Conservation (phyloP, 2,113 vertebrate genomes). For the Tapirus terrestris region DNA sequence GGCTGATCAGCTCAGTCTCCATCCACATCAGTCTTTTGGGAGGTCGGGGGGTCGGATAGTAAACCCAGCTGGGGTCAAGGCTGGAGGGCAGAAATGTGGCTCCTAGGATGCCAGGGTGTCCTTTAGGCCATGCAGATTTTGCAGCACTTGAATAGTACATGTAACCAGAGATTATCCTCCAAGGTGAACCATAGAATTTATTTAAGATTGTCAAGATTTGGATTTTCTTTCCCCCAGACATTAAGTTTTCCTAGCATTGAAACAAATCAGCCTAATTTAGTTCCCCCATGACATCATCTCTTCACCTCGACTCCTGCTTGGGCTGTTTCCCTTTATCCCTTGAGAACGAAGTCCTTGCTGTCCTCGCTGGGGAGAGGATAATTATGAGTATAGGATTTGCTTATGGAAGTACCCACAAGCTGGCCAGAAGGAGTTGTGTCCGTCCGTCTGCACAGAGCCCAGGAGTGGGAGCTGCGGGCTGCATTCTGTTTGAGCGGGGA, state of each 20-base stretch:
- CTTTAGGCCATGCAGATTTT: accelerated
- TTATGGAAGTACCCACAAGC: accelerated
- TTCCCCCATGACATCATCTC: background rate
- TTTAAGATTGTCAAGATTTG: too few relatives aligned
- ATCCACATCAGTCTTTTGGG: accelerated
- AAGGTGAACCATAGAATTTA: accelerated
- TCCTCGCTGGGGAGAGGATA: background rate
- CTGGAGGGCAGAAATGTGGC: accelerated
- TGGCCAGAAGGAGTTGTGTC: background rate
- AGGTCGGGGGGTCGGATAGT: too few relatives aligned
- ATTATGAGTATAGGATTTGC: background rate
- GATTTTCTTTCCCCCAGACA: background rate
- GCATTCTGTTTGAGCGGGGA: background rate
- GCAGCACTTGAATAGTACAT: background rate
- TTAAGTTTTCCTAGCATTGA: background rate
- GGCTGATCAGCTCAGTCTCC: accelerated
- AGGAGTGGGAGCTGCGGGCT: background rate
- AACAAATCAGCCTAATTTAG: background rate
- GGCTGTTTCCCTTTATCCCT: accelerated
- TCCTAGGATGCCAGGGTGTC: accelerated
- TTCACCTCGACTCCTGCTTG: background rate
- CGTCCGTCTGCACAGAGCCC: accelerated
- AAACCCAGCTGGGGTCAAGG: accelerated
- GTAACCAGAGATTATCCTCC: too few relatives aligned
- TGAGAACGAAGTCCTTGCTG: background rate